Base-by-base conservation (phyloP, 2,888 invertebrate species). In the Cyaniris semiargus region DNA sequence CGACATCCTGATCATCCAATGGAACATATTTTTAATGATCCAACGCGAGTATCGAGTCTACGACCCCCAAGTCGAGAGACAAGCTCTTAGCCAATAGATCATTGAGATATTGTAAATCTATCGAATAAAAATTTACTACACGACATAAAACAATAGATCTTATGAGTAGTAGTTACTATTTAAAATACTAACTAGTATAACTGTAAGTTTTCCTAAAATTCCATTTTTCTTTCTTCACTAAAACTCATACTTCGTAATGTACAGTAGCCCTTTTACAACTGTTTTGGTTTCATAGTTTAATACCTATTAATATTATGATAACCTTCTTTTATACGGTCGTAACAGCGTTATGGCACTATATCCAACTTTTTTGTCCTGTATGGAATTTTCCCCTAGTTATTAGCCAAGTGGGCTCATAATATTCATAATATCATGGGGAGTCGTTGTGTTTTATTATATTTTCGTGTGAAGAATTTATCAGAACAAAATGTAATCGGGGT, bases 391-490 rank as follows among this genome's bases (percentile, higher is more conserved):
- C 72, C 72, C 72, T 5, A 15, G 34, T 38, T 38, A 72, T 72
- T 72, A 38, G 44, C 72, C 72, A 72, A 72, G 72, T 72, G 44
- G 44, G 44, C 72, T 38, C 72, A 44, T 72, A 72, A 72, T 38
- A 44, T 72, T 72, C 38, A 72, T 72, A 21, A 72, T 38, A 72
- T 72, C 21, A 44, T 21, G 21, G 72, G 72, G 21, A 21, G 72
- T 44, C 38, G 21, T 72, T 72, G 44, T 44, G 44, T 72, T 72
- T 38, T 72, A 72, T 72, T 72, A 44, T 72, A 44, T 44, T 38
- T 72, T 72, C 44, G 72, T 72, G 72, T 72, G 72, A 72, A 72
- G 72, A 72, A 72, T 72, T 72, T 72, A 44, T 72, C 72, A 44
- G 21, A 15, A 72, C 21, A 34, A 38, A 44, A 44, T 44, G 10